Evolutionary conservation across 2,888 invertebrate species (phyloP), one percentile per base, ranked within the genome.

Genomic region (Ecdyonurus torrentis): DNA sequence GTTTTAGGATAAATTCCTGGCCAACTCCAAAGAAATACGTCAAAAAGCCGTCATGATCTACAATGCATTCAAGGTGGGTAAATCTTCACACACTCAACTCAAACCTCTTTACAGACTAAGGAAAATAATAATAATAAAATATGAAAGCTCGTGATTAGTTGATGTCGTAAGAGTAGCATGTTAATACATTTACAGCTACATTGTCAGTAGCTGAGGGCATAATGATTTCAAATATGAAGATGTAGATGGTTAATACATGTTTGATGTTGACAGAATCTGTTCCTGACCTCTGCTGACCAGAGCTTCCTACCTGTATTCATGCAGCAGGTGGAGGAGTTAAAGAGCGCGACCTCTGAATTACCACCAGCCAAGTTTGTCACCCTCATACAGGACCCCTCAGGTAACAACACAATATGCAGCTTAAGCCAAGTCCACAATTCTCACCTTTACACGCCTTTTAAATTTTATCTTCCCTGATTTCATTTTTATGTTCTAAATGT

Each of bases 301-400:
- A 79, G 83, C 0, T 90, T 90, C 74, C 86, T 84, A 83, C 84
- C 87, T 65, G 79, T 78, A 59, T 90, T 88, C 74, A 80, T 81
- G 2, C 82, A 85, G 62, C 79, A 86, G 67, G 83, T 87, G 1
- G 75, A 80, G 2, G 79, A 79, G 63, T 89, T 89, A 73, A 84
- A 85, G 71, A 79, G 81, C 63, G 78, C 79, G 37, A 87, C 87
- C 0, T 79, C 83, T 64, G 78, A 81, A 65, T 75, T 89, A 67
- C 74, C 76, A 0, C 78, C 81, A 1, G 79, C 81, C 61, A 81
- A 85, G 68, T 71, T 84, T 25, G 76, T 82, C 67, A 79, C 82
- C 59, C 71, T 87, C 68, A 81, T 83, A 63, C 78, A 80, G 37
- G 85, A 85, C 69, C 86, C 86, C 19, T 66, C 78, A 24, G 79